Percentiles rank a stretch among this genome's conserved stretches.
Conservation (phyloP, 2,797 vertebrate species). For the Cottoperca gobio region DNA sequence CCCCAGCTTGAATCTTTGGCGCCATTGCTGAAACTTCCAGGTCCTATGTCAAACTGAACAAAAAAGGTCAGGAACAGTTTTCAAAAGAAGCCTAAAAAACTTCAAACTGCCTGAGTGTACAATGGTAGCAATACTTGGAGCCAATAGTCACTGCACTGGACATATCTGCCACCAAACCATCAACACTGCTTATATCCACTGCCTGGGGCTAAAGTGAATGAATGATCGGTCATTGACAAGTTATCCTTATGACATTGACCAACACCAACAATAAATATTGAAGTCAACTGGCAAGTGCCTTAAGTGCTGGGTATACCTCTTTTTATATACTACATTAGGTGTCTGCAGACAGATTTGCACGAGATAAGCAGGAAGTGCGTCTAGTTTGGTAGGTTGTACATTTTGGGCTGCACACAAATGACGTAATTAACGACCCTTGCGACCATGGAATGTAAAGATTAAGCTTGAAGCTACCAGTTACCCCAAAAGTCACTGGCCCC, state of each 20-base stretch:
- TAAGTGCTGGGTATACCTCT: background rate
- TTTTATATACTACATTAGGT: background rate
- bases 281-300: background rate
- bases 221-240: background rate
- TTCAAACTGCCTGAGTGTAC: background rate
- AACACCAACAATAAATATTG: background rate
- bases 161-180: background rate
- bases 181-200: background rate
- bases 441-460: background rate
- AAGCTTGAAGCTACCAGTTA: background rate
- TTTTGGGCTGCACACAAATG: too few relatives aligned
- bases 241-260: background rate
- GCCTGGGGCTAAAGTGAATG: background rate
- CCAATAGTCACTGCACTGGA: background rate
- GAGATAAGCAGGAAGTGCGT: too few relatives aligned
- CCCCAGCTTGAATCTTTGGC: conserved; percentile 32
- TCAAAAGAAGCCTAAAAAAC: background rate
- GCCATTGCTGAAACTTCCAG: conserved; percentile 33
- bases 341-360: too few relatives aligned
- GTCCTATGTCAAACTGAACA: conserved; percentile 22
- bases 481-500: background rate
- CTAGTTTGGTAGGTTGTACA: too few relatives aligned
- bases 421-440: too few relatives aligned
- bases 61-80: conserved; percentile 32
- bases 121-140: background rate